Conservation (phyloP, 1,140 invertebrate genomes). For the Lordiphosa clarofinis region DNA sequence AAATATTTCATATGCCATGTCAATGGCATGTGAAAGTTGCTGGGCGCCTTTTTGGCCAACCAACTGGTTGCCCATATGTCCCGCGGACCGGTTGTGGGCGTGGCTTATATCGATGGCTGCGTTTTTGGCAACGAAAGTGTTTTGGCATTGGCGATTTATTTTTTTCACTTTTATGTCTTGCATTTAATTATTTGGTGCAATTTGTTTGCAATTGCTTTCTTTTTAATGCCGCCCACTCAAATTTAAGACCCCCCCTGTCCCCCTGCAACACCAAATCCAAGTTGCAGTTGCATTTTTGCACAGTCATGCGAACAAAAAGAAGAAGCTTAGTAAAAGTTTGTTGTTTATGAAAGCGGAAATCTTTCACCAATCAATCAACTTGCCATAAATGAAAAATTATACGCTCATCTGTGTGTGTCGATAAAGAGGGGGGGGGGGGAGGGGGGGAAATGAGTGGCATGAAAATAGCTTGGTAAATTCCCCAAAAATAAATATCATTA, state of each 20-base stretch:
- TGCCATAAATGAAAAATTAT: constrained; percentile 45
- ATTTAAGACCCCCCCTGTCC: too few species aligned
- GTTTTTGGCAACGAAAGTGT: constrained; percentile 67
- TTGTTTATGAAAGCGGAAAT: constrained; percentile 73
- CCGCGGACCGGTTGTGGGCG: constrained; percentile 13
- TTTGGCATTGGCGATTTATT: constrained; percentile 14
- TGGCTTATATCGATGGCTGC: constrained; percentile 22
- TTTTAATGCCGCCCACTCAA: too few species aligned
- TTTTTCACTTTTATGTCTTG: constrained; percentile 52
- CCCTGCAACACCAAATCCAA: constrained; percentile 4
- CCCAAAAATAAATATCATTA: neutral
- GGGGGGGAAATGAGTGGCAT: too few species aligned
- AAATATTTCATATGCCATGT: constrained; percentile 30
- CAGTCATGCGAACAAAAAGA: constrained; percentile 34
- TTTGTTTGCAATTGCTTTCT: constrained; percentile 57
- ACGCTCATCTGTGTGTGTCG: constrained; percentile 34
- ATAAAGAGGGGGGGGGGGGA: too few species aligned
- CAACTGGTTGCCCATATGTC: constrained; percentile 27
- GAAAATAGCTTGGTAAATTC: constrained; percentile 15
- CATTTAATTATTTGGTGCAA: constrained; percentile 43
- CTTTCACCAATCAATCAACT: constrained; percentile 67
- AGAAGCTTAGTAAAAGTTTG: constrained; percentile 56
- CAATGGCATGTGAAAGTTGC: constrained; percentile 72
- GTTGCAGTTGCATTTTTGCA: constrained; percentile 23
- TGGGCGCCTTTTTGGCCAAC: constrained; percentile 47